Conservation (phyloP, 2,888 invertebrate genomes). For the Mesorhabditis spiculigera region DNA sequence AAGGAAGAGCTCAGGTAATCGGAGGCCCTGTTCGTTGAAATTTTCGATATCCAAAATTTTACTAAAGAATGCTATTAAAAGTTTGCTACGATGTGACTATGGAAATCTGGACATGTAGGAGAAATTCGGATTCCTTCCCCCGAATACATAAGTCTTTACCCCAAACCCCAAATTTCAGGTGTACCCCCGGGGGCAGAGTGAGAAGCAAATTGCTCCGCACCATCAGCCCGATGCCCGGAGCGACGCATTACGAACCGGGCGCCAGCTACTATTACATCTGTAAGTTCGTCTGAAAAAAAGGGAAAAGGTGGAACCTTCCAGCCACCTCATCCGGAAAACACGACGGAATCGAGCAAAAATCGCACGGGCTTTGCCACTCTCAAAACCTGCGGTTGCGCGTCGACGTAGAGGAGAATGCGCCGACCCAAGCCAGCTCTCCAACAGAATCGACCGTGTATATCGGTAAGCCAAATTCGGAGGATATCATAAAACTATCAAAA, state of each 20-base stretch:
- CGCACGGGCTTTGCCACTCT: background rate
- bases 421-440: no score
- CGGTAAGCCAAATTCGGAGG: no score
- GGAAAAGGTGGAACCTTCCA: background rate
- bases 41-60: background rate
- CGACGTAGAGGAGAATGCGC: background rate
- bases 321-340: background rate
- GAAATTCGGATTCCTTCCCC: no score
- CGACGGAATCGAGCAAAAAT: background rate
- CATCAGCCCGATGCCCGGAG: background rate
- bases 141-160: no score
- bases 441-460: no score
- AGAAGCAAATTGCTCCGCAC: background rate
- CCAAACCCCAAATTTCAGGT: background rate
- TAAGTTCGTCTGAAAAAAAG: background rate
- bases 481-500: no score
- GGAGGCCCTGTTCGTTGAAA: background rate
- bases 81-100: no score
- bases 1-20: background rate
- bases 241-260: background rate
- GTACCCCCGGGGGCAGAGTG: background rate
- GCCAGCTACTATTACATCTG: background rate
- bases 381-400: background rate
- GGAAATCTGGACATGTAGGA: no score
- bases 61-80: no score